A percentile compares a stretch with the other conserved stretches of the same genome.
Evolutionary conservation across 2,797 vertebrate species (phyloP).

Genomic region (Leptodactylus fallax): DNA sequence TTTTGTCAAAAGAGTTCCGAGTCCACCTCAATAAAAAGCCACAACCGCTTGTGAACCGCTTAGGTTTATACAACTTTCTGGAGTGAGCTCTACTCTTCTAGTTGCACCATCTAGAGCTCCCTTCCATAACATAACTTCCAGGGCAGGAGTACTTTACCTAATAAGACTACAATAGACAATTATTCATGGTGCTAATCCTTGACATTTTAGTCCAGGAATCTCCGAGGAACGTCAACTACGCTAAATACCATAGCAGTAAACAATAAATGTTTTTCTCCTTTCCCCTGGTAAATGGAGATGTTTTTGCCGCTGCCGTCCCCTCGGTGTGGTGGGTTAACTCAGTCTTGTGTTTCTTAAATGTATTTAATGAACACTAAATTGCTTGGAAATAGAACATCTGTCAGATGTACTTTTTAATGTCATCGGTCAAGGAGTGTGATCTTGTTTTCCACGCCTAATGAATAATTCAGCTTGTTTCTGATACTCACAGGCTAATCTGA

Average conservation of each 20-base stretch:
- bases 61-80: too few species aligned
- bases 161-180: not conserved
- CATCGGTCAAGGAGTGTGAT: slow-evolving; percentile 59
- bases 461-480: slow-evolving; percentile 49
- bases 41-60: too few species aligned
- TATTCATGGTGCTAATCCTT: not conserved
- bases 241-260: not conserved
- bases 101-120: too few species aligned
- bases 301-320: not conserved
- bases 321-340: slow-evolving; percentile 27
- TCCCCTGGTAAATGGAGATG: slow-evolving; percentile 4
- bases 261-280: not conserved
- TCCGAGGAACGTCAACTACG: not conserved
- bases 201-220: not conserved
- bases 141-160: too few species aligned
- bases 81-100: too few species aligned
- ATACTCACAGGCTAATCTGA: slow-evolving; percentile 47
- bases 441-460: slow-evolving; percentile 52
- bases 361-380: slow-evolving; percentile 60
- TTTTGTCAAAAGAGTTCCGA: too few species aligned
- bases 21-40: too few species aligned
- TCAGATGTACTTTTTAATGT: slow-evolving; percentile 59
- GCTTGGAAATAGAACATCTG: slow-evolving; percentile 60
- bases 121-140: too few species aligned
- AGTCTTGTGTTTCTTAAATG: slow-evolving; percentile 41